These are phyloP conservation scores for Furcifer pardalis DNA, from an alignment of 2,797 vertebrate genomes.

Conservation along the genomic window DNA sequence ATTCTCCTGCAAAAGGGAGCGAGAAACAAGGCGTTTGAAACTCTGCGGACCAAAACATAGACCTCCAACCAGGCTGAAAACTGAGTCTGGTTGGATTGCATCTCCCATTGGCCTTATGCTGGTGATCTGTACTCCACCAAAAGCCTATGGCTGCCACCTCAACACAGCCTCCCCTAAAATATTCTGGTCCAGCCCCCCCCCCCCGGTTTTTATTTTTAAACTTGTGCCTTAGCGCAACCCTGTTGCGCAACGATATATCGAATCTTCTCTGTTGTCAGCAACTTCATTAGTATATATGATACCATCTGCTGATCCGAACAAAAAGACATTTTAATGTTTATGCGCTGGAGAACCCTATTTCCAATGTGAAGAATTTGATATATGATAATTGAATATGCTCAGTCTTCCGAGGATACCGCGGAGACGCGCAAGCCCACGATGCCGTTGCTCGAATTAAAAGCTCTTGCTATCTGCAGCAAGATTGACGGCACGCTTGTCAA, in stretches of 20 bases:
- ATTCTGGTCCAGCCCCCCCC: too few relatives aligned
- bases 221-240: conserved; percentile 62
- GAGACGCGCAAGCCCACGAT: conserved; percentile 30
- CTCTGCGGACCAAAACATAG: background rate
- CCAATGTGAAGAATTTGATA: conserved; percentile 62
- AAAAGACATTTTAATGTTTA: conserved; percentile 69
- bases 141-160: conserved; percentile 2
- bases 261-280: conserved; percentile 63
- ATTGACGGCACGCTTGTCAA: conserved; percentile 18
- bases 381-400: conserved; percentile 62
- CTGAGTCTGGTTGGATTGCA: background rate
- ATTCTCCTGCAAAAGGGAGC: conserved; percentile 78
- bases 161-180: conserved; percentile 50
- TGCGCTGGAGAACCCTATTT: conserved; percentile 59
- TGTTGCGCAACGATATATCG: conserved; percentile 68
- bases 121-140: too few relatives aligned
- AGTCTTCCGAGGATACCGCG: conserved; percentile 52
- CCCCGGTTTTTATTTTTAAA: conserved; percentile 62
- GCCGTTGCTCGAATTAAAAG: conserved; percentile 40
- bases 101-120: background rate
- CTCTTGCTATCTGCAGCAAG: conserved; percentile 46
- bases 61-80: background rate
- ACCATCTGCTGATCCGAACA: conserved; percentile 65
- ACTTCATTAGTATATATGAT: conserved; percentile 66
- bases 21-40: conserved; percentile 57